These are phyloP conservation scores for Microtus ochrogaster DNA, from an alignment of 2,113 vertebrate species.

Conservation along the genomic window DNA sequence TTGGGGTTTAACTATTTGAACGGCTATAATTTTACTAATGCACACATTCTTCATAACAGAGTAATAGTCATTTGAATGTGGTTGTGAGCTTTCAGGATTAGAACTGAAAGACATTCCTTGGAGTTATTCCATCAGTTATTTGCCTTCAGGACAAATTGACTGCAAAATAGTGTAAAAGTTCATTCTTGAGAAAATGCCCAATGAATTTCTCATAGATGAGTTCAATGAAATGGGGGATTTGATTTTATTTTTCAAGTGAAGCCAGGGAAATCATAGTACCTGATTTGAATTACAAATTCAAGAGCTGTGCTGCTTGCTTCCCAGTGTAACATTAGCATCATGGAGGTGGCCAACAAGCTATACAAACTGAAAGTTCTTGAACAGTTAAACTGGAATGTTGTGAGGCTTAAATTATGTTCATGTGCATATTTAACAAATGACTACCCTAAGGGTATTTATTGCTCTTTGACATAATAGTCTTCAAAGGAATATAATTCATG, in stretches of 20 bases:
- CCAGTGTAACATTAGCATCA: not conserved
- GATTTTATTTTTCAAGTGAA: not conserved
- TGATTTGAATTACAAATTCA: not conserved
- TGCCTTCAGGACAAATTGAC: not conserved
- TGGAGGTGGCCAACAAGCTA: not conserved
- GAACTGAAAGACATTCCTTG: not conserved
- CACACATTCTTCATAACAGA: not conserved
- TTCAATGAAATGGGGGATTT: not conserved
- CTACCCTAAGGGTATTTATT: not conserved
- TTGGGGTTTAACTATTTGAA: not conserved
- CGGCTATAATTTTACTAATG: conserved; percentile 16
- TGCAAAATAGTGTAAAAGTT: not conserved
- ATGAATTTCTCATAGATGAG: not conserved
- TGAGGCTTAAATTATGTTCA: not conserved
- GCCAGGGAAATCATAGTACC: not conserved
- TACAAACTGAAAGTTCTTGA: not conserved
- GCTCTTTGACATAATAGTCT: not conserved
- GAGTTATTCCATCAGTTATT: not conserved
- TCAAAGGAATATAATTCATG: not conserved
- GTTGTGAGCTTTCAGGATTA: not conserved
- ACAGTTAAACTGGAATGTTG: not conserved
- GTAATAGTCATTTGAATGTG: not conserved
- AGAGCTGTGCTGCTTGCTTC: not conserved
- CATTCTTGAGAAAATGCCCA: conserved; percentile 31
- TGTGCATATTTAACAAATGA: conserved; percentile 1